These are phyloP conservation scores for Anthoscopus minutus DNA, from an alignment of 2,113 vertebrate species.

Conservation along the genomic window DNA sequence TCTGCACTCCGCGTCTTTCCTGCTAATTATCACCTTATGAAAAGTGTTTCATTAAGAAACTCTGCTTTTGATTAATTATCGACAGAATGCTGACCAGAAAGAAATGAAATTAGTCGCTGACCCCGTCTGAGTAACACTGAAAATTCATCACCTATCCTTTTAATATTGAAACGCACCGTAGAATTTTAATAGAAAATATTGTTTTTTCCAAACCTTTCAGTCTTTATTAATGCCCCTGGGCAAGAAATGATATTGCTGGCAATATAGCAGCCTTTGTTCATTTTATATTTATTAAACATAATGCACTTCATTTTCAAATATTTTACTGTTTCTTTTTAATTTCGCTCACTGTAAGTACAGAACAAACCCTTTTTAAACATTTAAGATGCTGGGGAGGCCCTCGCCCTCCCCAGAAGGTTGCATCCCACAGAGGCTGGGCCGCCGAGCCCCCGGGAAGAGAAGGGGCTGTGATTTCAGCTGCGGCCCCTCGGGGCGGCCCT, in stretches of 20 bases:
- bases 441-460: slow-evolving; percentile 57
- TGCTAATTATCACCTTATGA: slow-evolving; percentile 98
- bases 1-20: slow-evolving; percentile 77
- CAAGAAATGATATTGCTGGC: slow-evolving; percentile 78
- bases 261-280: slow-evolving; percentile 81
- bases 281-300: slow-evolving; percentile 86
- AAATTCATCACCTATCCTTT: slow-evolving; percentile 85
- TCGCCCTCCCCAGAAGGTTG: slow-evolving; percentile 15
- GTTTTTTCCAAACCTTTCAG: slow-evolving; percentile 76
- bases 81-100: slow-evolving; percentile 92
- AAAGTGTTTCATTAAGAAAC: slow-evolving; percentile 99
- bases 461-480: slow-evolving; percentile 66
- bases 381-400: slow-evolving; percentile 59
- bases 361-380: slow-evolving; percentile 78
- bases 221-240: slow-evolving; percentile 85
- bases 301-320: slow-evolving; percentile 85
- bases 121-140: slow-evolving; percentile 78
- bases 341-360: slow-evolving; percentile 80
- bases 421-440: slow-evolving; percentile 40
- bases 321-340: slow-evolving; percentile 86
- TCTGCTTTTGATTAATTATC: slow-evolving; percentile 93
- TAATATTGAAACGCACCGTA: slow-evolving; percentile 82
- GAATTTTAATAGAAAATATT: slow-evolving; percentile 86
- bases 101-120: slow-evolving; percentile 83
- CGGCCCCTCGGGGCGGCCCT: not conserved